These are phyloP conservation scores for Chelidonichthys spinosus DNA, from an alignment of 2,797 vertebrate species.

Conservation along the genomic window DNA sequence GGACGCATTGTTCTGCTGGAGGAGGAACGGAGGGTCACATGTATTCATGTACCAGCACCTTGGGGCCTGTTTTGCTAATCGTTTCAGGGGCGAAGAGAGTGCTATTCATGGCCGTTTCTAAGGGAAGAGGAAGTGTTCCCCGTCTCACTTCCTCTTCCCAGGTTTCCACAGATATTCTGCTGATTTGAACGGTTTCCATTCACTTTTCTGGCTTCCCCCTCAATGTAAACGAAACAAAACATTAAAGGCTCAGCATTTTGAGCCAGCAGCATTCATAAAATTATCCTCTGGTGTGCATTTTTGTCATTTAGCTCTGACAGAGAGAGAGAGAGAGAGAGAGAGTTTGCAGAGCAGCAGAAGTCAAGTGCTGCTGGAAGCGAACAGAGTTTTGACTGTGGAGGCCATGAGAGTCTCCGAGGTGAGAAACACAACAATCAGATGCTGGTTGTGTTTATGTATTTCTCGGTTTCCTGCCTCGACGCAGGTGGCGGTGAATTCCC, in stretches of 20 bases:
- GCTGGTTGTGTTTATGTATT: slow-evolving; percentile 14
- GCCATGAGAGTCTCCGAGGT: not conserved
- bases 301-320: slow-evolving; percentile 10
- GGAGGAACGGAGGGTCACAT: not conserved
- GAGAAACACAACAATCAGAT: slow-evolving; percentile 28
- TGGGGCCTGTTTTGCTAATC: not conserved
- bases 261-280: slow-evolving; percentile 8
- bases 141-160: slow-evolving; percentile 13
- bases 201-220: not conserved
- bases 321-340: not conserved
- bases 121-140: slow-evolving; percentile 26
- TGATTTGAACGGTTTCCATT: not conserved
- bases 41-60: not conserved
- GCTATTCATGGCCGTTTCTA: slow-evolving; percentile 3
- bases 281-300: slow-evolving; percentile 6
- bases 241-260: not conserved
- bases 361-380: slow-evolving; percentile 32
- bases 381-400: slow-evolving; percentile 19
- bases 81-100: not conserved
- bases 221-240: not conserved
- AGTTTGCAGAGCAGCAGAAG: slow-evolving; percentile 28
- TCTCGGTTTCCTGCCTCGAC: not conserved
- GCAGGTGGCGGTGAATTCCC: slow-evolving; percentile 27
- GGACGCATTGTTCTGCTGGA: not conserved
- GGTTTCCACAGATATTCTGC: slow-evolving; percentile 19